phyloP scores from a whole-genome alignment of 2,797 vertebrate species.

The Enteromius thamalakanensis region DNA sequence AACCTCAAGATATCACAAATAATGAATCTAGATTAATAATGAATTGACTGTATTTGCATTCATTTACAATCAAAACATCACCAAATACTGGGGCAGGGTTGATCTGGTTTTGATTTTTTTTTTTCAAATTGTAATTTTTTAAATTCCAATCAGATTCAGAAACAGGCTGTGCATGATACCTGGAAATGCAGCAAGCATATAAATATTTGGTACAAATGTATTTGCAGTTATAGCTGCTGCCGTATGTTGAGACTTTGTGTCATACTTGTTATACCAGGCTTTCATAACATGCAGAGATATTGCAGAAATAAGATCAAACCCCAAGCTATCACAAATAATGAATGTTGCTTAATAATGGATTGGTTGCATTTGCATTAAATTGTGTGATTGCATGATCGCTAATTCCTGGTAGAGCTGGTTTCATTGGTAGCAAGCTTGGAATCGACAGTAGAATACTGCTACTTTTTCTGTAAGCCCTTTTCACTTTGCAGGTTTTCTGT shows the following conservation, averaged over 20 bases:
- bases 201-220: not conserved
- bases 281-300: conserved; percentile 1
- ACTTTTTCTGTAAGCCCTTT: not conserved
- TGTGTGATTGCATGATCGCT: not conserved
- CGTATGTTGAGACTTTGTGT: not conserved
- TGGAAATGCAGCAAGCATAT: not conserved
- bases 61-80: not conserved
- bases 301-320: not conserved
- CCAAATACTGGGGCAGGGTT: not conserved
- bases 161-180: not conserved
- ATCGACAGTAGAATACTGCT: not conserved
- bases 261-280: not conserved
- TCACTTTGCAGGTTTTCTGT: not conserved
- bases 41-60: not conserved
- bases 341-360: conserved; percentile 16
- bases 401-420: not conserved
- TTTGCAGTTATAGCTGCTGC: not conserved
- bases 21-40: not conserved
- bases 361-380: conserved; percentile 15
- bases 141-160: not conserved
- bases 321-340: not conserved
- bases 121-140: not conserved
- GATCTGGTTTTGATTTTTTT: not conserved
- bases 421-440: not conserved
- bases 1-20: not conserved